A percentile compares a stretch with the other conserved stretches of the same genome.
Evolutionary conservation across 2,797 vertebrate species (phyloP).

Genomic region (Potorous gilbertii): DNA sequence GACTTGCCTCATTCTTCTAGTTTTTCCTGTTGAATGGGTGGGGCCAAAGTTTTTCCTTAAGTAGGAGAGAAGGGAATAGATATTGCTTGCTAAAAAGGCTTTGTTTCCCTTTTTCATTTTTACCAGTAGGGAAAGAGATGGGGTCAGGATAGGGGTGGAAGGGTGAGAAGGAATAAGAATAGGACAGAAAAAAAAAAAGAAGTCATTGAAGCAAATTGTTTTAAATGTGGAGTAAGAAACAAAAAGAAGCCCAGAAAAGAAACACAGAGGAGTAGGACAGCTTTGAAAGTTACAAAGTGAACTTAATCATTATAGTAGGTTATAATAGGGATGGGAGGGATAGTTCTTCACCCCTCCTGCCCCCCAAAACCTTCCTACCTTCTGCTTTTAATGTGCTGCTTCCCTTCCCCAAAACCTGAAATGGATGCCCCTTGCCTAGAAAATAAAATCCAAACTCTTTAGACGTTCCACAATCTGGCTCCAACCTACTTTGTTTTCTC

Average conservation of each 20-base stretch:
- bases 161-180: neutral
- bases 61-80: neutral
- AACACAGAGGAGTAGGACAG: neutral
- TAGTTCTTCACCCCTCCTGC: neutral
- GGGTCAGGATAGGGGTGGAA: neutral
- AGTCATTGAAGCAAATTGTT: neutral
- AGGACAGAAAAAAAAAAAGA: neutral
- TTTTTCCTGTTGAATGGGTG: conserved; percentile 19
- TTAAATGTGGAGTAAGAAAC: neutral
- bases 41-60: neutral
- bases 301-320: neutral
- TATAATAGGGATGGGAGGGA: neutral
- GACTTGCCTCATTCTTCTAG: neutral
- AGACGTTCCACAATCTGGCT: neutral
- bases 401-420: neutral
- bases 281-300: neutral
- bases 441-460: neutral
- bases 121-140: neutral
- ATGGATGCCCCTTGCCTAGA: neutral
- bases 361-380: neutral
- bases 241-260: neutral
- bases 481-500: neutral
- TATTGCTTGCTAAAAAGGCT: neutral
- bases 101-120: neutral
- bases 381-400: neutral